phyloP scores from a whole-genome alignment of 1,140 invertebrate species.

The Hycleus cichorii region DNA sequence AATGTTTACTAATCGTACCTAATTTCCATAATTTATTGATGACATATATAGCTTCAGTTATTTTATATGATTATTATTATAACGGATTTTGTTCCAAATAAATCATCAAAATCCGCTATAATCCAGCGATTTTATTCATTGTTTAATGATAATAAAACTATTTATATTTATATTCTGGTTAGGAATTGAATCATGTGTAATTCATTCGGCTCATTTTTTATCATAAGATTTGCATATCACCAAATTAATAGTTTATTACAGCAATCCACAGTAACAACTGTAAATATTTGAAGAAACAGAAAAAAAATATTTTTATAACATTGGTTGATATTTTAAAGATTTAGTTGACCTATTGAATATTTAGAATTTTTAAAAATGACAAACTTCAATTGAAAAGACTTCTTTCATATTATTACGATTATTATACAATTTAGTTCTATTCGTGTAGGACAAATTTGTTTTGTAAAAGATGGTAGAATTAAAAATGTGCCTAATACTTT shows the following conservation, averaged over 20 bases:
- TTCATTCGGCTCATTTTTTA: slow-evolving; percentile 12
- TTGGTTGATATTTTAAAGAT: background rate
- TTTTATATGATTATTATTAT: background rate
- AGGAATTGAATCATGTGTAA: slow-evolving; percentile 15
- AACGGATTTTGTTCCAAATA: too few species aligned
- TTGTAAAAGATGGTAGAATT: slow-evolving; percentile 1
- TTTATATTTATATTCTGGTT: slow-evolving; percentile 7
- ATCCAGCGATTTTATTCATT: too few species aligned
- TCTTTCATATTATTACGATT: background rate
- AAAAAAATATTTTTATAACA: slow-evolving; percentile 15
- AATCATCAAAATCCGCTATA: too few species aligned
- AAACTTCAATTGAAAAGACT: background rate
- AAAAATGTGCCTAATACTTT: slow-evolving; percentile 10
- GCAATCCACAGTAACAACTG: too few species aligned
- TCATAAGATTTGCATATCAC: slow-evolving; percentile 23
- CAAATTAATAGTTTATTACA: too few species aligned
- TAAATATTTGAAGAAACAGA: slow-evolving; percentile 5
- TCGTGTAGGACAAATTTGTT: background rate
- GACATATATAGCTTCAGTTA: slow-evolving; percentile 12
- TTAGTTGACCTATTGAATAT: background rate
- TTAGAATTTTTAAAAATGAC: background rate
- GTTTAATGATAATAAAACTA: too few species aligned
- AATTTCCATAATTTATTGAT: slow-evolving; percentile 10
- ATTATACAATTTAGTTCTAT: background rate
- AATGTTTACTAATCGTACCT: slow-evolving; percentile 10